Conservation (phyloP, 2,888 invertebrate genomes). For the Melanostoma mellinum region DNA sequence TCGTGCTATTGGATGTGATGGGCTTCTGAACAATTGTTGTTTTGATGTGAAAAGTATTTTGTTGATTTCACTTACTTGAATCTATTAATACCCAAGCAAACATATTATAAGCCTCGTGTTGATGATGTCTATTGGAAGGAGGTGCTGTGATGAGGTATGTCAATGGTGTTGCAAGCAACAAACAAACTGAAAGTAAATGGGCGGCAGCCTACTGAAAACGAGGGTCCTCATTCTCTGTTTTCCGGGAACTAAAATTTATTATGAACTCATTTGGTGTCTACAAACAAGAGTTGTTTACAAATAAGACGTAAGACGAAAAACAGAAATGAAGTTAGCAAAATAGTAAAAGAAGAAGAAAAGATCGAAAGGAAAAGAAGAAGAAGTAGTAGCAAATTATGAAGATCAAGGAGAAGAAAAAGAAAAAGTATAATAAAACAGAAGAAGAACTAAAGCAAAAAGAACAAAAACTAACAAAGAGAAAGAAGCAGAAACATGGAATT, state of each 20-base stretch:
- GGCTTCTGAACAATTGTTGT: background rate
- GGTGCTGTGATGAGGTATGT: slow-evolving; percentile 63
- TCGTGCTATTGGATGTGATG: background rate
- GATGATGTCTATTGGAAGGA: slow-evolving; percentile 47
- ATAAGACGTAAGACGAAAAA: background rate
- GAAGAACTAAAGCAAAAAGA: too few species aligned
- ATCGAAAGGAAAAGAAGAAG: too few species aligned
- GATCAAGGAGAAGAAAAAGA: too few species aligned
- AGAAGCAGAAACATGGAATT: too few species aligned
- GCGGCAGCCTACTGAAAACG: slow-evolving; percentile 30
- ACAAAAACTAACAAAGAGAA: too few species aligned
- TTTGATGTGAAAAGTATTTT: slow-evolving; percentile 17
- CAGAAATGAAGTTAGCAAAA: too few species aligned
- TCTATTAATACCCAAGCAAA: slow-evolving; percentile 44
- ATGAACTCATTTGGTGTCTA: background rate
- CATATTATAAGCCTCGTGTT: slow-evolving; percentile 48
- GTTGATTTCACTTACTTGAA: slow-evolving; percentile 13
- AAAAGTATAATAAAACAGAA: too few species aligned
- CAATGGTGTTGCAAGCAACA: slow-evolving; percentile 56
- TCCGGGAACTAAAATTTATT: slow-evolving; percentile 23
- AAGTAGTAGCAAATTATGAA: too few species aligned
- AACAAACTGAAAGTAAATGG: slow-evolving; percentile 10
- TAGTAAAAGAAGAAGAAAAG: too few species aligned
- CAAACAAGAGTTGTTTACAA: background rate
- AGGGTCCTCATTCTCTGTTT: slow-evolving; percentile 2